Conservation (phyloP, 2,888 invertebrate genomes). For the Apeira syringaria region DNA sequence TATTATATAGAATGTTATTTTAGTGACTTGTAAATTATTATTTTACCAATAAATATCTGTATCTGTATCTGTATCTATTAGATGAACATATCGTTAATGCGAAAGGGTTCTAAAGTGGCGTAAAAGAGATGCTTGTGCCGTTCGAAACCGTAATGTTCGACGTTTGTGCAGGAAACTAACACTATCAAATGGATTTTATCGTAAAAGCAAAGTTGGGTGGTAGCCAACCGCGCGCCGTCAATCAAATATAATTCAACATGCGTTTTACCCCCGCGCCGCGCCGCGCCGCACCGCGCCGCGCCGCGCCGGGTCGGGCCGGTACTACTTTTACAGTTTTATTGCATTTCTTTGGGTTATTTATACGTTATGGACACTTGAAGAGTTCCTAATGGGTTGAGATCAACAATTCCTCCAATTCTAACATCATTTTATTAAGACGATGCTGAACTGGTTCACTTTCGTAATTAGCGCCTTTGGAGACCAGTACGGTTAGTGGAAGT, state of each 20-base stretch:
- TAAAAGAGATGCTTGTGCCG: constrained; percentile 16
- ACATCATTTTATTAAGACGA: too few relatives aligned
- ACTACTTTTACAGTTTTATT: constrained; percentile 49
- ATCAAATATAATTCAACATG: constrained; percentile 76
- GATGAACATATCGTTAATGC: too few relatives aligned
- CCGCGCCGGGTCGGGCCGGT: too few relatives aligned
- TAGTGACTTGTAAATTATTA: too few relatives aligned
- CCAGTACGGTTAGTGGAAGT: too few relatives aligned
- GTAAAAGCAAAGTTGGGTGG: constrained; percentile 75
- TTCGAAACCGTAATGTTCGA: constrained; percentile 60
- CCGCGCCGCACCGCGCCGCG: too few relatives aligned
- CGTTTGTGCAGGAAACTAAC: constrained; percentile 70
- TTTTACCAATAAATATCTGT: too few relatives aligned
- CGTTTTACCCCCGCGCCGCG: constrained; percentile 19
- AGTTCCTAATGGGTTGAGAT: constrained; percentile 7
- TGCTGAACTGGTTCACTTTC: too few relatives aligned
- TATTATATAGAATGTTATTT: too few relatives aligned
- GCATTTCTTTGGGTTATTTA: constrained; percentile 42
- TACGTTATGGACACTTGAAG: constrained; percentile 34
- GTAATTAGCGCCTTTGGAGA: too few relatives aligned
- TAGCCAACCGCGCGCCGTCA: constrained; percentile 65
- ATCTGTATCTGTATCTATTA: too few relatives aligned
- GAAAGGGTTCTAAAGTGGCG: constrained; percentile 1
- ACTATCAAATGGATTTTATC: constrained; percentile 77
- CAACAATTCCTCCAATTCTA: not conserved